phyloP scores from a whole-genome alignment of 2,888 invertebrate genomes.

The Tetramorium bicarinatum region DNA sequence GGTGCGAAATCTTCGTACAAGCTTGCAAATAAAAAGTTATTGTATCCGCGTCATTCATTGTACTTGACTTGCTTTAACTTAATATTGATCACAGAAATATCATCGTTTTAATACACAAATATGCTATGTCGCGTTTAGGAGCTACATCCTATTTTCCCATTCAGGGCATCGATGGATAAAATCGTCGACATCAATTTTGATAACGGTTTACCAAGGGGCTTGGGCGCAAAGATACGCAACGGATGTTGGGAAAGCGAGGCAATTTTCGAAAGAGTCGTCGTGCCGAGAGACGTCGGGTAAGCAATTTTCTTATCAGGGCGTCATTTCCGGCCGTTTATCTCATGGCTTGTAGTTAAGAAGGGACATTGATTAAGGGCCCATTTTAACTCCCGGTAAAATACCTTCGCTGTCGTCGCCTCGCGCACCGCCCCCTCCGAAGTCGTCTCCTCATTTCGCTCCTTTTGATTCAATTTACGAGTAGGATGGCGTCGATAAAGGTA shows the following conservation, averaged over 20 bases:
- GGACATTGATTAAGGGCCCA: conserved; percentile 84
- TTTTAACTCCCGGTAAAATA: conserved; percentile 82
- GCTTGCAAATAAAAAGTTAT: conserved; percentile 29
- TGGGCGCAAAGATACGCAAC: conserved; percentile 61
- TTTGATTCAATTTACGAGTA: conserved; percentile 85
- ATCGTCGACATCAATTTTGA: conserved; percentile 73
- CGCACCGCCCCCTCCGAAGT: conserved; percentile 30
- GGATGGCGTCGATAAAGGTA: conserved; percentile 78
- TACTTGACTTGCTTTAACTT: neutral
- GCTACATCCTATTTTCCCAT: conserved; percentile 3
- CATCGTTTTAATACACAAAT: neutral
- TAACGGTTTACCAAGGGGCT: conserved; percentile 70
- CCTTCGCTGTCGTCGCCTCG: conserved; percentile 59
- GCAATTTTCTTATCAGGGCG: conserved; percentile 84
- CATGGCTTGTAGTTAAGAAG: conserved; percentile 81
- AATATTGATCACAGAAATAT: neutral
- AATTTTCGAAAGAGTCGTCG: conserved; percentile 76
- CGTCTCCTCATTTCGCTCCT: conserved; percentile 80
- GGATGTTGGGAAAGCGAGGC: conserved; percentile 75
- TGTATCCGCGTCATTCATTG: too few relatives aligned
- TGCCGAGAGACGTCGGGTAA: conserved; percentile 75
- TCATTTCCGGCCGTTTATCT: conserved; percentile 85
- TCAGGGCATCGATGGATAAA: conserved; percentile 35
- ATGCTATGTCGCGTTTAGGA: neutral
- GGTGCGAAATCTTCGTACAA: conserved; percentile 22